Evolutionary conservation across 2,888 invertebrate species (phyloP).

Genomic region (Onchidella celtica): DNA sequence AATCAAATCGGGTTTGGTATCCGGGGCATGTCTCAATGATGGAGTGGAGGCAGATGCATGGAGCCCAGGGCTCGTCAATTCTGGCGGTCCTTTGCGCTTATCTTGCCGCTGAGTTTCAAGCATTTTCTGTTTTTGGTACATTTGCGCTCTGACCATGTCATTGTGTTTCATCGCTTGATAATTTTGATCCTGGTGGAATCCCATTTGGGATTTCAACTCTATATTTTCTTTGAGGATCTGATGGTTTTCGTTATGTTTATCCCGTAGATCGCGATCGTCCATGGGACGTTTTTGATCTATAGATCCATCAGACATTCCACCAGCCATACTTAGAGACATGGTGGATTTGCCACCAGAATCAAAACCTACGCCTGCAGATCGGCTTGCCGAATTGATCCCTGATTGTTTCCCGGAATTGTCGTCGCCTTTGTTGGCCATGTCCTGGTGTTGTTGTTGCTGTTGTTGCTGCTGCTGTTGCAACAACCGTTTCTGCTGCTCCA

Average conservation of each 20-base stretch:
- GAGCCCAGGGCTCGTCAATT: constrained; percentile 47
- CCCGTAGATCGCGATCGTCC: constrained; percentile 68
- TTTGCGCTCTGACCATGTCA: constrained; percentile 29
- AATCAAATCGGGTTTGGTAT: constrained; percentile 32
- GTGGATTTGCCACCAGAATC: constrained; percentile 52
- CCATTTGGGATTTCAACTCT: constrained; percentile 80
- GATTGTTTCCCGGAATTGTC: constrained; percentile 52
- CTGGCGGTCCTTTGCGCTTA: constrained; percentile 52
- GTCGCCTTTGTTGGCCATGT: constrained; percentile 53
- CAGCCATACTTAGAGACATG: constrained; percentile 48
- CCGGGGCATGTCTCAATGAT: neutral
- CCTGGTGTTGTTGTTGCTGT: constrained; percentile 45
- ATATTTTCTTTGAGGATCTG: constrained; percentile 80
- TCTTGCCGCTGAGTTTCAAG: constrained; percentile 53
- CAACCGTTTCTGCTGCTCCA: constrained; percentile 50
- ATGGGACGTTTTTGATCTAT: constrained; percentile 54
- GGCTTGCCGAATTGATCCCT: constrained; percentile 52
- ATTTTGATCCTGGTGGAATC: constrained; percentile 59
- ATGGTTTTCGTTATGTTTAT: constrained; percentile 79
- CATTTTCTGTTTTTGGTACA: constrained; percentile 70
- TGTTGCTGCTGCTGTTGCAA: constrained; percentile 52
- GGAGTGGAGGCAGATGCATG: neutral
- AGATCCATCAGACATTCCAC: constrained; percentile 44
- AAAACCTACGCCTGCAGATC: constrained; percentile 61
- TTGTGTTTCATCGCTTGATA: constrained; percentile 83